Base-by-base conservation (phyloP, 2,797 vertebrate genomes). In the Spea hammondii region DNA sequence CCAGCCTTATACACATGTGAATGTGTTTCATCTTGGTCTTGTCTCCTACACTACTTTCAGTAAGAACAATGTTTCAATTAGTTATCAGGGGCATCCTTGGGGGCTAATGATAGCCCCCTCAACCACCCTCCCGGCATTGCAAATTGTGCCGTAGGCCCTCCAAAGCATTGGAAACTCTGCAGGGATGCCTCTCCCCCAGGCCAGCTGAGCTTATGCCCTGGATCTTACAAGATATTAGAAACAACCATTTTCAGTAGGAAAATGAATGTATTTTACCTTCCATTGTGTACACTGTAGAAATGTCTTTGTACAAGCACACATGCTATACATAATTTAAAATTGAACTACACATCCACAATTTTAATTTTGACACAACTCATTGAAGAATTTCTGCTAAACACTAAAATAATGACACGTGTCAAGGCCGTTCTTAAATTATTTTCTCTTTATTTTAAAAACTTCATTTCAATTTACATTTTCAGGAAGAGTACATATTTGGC, bases 11-110 rank as follows among this genome's bases (percentile, higher is more conserved):
- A 64, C 77, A 89, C 86, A 85, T 88, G 83, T 85, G 85, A 89
- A 80, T 86, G 83, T 86, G 83, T 90, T 91, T 91, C 83, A 89
- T 89, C 86, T 88, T 83, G 83, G 78, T 74, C 86, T 88, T 88
- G 83, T 83, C 83, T 86, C 86, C 85, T 86, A 84, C 83, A 83
- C 80, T 87, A 72, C 72, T 86, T 88, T 90, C 90, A 83, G 72
- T 83, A 86, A 73, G 84, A 86, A 83, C 79, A 85, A 8, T 84
- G 57, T 82, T 87, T 79, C 84, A 72, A 84, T 89, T 88, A 86
- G 80, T 89, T 83, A 90, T 89, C 86, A 85, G 77, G 88, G 83
- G 77, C 78, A 85, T 89, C 79, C 83, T 91, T 87, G 84, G 76
- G 83, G 87, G 80, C 50, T 88, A 85, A 88, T 82, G 70, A 82